A percentile compares a stretch with the other conserved stretches of the same genome.
These are phyloP conservation scores for Nephrotoma guestfalica DNA, from an alignment of 2,888 invertebrate genomes.

Conservation along the genomic window DNA sequence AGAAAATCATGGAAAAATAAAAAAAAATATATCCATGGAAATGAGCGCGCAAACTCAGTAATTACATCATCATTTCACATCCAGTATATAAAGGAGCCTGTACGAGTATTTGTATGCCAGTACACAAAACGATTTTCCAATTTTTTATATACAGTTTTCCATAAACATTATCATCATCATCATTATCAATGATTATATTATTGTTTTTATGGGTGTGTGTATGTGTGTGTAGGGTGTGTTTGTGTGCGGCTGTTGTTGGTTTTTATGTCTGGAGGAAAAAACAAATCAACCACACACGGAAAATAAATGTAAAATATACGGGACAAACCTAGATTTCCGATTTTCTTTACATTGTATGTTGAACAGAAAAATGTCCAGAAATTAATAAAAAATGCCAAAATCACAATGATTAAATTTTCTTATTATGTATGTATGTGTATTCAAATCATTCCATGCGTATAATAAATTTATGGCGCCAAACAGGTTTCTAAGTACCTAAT, in stretches of 20 bases:
- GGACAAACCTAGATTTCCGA: neutral
- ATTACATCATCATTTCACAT: neutral
- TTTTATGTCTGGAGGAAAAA: neutral
- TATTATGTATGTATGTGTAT: neutral
- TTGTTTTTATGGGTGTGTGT: neutral
- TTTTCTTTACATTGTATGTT: neutral
- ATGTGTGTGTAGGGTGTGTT: neutral
- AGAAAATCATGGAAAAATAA: neutral
- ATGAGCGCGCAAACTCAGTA: neutral
- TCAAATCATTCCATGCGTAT: neutral
- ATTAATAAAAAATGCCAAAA: neutral
- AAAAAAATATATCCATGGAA: neutral
- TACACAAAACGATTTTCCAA: neutral
- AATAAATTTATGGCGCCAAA: neutral
- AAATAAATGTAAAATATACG: neutral
- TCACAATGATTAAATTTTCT: neutral
- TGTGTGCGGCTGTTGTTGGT: neutral
- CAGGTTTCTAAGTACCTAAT: neutral
- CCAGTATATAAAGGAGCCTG: neutral
- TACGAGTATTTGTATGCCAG: neutral
- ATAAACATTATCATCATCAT: neutral
- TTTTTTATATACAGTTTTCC: neutral
- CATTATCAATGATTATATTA: neutral
- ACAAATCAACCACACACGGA: neutral
- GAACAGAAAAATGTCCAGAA: neutral